These are phyloP conservation scores for Lampris incognitus DNA, from an alignment of 2,113 vertebrate genomes.

Conservation along the genomic window DNA sequence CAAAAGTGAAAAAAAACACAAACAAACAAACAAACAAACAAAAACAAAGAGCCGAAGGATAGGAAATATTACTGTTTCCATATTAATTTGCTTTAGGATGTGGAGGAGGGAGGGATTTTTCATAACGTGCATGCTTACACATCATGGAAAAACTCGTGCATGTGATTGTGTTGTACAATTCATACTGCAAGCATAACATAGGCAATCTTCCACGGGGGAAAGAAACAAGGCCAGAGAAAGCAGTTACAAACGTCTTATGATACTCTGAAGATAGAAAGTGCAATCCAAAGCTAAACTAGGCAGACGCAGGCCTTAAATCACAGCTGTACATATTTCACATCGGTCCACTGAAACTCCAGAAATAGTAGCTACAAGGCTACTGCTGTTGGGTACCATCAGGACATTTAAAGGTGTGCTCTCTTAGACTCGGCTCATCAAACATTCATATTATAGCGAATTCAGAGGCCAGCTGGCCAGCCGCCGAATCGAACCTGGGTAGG, in stretches of 20 bases:
- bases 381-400: neutral
- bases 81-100: constrained; percentile 22
- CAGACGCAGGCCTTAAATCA: neutral
- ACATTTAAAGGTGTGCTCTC: constrained; percentile 18
- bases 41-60: neutral
- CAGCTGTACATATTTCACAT: neutral
- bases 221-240: neutral
- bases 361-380: neutral
- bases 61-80: constrained; percentile 21
- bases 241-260: neutral
- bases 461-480: no score
- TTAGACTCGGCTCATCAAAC: constrained; percentile 4
- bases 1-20: neutral
- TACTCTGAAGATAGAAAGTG: neutral
- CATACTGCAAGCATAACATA: neutral
- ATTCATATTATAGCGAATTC: neutral
- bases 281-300: no score
- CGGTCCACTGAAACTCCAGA: neutral
- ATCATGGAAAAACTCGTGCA: neutral
- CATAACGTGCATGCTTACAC: neutral
- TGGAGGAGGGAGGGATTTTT: neutral
- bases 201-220: neutral
- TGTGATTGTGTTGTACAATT: neutral
- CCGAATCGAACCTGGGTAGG: no score
- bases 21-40: constrained; percentile 1